Evolutionary conservation across 1,140 invertebrate species (phyloP), one percentile per base, ranked within the genome.

Genomic region (Trachelipus rathkii): DNA sequence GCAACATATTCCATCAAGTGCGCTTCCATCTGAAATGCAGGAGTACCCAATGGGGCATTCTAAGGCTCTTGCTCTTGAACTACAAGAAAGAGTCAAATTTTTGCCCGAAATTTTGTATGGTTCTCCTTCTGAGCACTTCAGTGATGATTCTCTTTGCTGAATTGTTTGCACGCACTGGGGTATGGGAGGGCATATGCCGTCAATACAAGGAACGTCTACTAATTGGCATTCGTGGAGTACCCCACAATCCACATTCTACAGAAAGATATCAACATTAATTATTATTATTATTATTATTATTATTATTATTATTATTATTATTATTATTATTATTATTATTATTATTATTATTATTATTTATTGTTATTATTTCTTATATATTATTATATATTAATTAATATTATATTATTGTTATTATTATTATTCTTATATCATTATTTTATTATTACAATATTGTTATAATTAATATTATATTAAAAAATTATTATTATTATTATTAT

Each of bases 11-110:
- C 78, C 78, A 44, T 79, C 76, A 11, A 77, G 33, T 8, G 74
- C 68, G 44, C 53, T 73, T 19, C 77, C 78, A 43, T 79, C 74
- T 10, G 80, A 71, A 23, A 75, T 43, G 44, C 78, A 81, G 0
- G 78, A 72, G 50, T 78, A 79, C 0, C 77, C 75, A 19, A 69
- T 50, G 10, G 78, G 74, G 19, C 75, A 78, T 86, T 89, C 88
- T 89, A 92, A 94, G 53, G 91, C 92, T 71, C 92, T 92, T 44
- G 94, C 87, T 43, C 92, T 92, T 10, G 92, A 92, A 82, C 93
- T 94, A 0, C 92, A 92, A 75, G 91, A 89, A 33, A 89, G 88
- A 43, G 90, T 87, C 82, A 92, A 94, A 0, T 90, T 89, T 15
- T 91, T 88, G 77, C 93, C 92, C 82, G 92, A 91, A 79, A 93